Evolutionary conservation across 2,113 vertebrate genomes (phyloP).

Genomic region (Columba janthina): DNA sequence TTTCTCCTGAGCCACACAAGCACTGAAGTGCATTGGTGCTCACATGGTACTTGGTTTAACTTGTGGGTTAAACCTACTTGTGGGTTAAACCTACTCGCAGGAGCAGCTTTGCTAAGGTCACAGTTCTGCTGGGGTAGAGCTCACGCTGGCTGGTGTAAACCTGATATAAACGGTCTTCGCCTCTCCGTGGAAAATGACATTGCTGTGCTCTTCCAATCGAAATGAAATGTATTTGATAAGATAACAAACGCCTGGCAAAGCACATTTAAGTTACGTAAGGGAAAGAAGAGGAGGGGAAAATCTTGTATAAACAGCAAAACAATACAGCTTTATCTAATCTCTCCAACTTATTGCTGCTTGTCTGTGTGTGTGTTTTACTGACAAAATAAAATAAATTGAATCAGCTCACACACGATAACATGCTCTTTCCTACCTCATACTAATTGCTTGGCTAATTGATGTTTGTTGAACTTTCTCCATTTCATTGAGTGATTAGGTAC

Average conservation of each 20-base stretch:
- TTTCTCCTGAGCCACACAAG: fast-evolving
- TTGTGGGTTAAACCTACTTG: fast-evolving
- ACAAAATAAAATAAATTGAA: constrained; percentile 88
- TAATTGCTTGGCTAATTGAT: constrained; percentile 89
- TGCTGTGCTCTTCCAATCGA: constrained; percentile 36
- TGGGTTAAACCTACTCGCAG: not conserved
- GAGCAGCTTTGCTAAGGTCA: not conserved
- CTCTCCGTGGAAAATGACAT: not conserved
- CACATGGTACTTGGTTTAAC: not conserved
- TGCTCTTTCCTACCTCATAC: constrained; percentile 86
- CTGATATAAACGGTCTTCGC: not conserved
- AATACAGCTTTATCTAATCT: constrained; percentile 81
- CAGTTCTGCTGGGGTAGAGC: not conserved
- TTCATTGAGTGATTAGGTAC: constrained; percentile 90
- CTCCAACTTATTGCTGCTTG: constrained; percentile 70
- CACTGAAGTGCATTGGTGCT: not conserved
- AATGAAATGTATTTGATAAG: constrained; percentile 66
- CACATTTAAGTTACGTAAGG: constrained; percentile 41
- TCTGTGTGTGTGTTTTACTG: constrained; percentile 78
- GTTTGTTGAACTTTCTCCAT: constrained; percentile 90
- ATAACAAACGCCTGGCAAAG: constrained; percentile 67
- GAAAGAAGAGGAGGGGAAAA: constrained; percentile 43
- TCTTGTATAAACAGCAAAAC: constrained; percentile 71
- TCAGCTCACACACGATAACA: constrained; percentile 84
- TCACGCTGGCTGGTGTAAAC: not conserved